phyloP scores from a whole-genome alignment of 2,797 vertebrate species.

The Columba guinea region DNA sequence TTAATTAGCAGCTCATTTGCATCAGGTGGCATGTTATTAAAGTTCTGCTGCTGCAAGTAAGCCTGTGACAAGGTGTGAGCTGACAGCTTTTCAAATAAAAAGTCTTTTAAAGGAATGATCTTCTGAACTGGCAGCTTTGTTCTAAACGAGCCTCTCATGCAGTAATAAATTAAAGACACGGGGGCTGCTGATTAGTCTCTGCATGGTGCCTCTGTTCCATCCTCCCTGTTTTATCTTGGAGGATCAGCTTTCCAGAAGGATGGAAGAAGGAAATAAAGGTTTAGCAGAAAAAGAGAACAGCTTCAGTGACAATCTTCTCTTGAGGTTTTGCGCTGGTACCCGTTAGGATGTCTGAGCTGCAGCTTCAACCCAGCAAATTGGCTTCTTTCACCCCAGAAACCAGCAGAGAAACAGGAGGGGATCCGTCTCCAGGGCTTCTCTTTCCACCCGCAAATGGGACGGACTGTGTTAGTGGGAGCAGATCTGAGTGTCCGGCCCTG shows the following conservation, averaged over 20 bases:
- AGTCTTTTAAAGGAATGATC: constrained; percentile 54
- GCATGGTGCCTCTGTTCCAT: constrained; percentile 34
- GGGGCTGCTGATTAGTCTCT: constrained; percentile 61
- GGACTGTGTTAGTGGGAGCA: fast-evolving
- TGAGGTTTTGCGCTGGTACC: neutral
- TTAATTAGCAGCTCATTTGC: constrained; percentile 79
- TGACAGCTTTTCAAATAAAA: constrained; percentile 72
- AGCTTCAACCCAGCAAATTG: neutral
- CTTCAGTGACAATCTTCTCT: neutral
- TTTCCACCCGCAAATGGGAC: neutral
- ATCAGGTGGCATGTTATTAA: constrained; percentile 75
- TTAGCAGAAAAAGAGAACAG: neutral
- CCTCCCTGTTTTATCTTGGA: neutral
- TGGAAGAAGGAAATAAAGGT: neutral
- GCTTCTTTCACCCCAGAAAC: neutral
- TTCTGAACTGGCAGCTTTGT: constrained; percentile 65
- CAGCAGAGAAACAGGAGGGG: neutral
- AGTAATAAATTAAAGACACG: constrained; percentile 61
- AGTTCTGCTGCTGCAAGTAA: constrained; percentile 64
- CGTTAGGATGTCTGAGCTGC: neutral
- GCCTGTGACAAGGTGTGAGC: constrained; percentile 67
- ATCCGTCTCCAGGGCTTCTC: neutral
- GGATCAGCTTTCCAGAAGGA: neutral
- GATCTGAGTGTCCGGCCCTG: neutral
- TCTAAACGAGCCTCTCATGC: constrained; percentile 56